Percentiles rank a stretch among this genome's conserved stretches.
Conservation (phyloP, 1,140 invertebrate species). For the Anagrus nilaparvatae region DNA sequence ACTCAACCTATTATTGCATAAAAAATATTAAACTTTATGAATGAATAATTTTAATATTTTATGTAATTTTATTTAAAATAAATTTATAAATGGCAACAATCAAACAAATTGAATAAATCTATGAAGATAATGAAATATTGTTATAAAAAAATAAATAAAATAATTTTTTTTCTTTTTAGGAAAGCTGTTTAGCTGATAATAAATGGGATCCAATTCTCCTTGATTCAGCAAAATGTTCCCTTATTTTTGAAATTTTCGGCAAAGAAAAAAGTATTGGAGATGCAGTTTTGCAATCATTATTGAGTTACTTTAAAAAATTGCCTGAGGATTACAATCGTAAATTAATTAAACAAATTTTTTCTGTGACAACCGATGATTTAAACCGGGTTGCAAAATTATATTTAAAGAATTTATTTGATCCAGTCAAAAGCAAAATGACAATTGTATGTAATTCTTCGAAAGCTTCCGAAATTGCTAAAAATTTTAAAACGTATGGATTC, state of each 20-base stretch:
- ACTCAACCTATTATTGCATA: too few species aligned
- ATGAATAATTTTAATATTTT: conserved; percentile 2
- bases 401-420: conserved; percentile 55
- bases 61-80: conserved; percentile 1
- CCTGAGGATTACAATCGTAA: conserved; percentile 60
- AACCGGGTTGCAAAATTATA: conserved; percentile 57
- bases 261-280: conserved; percentile 66
- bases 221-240: conserved; percentile 72
- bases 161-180: conserved; percentile 39
- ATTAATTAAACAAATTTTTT: conserved; percentile 55
- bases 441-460: conserved; percentile 71
- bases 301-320: conserved; percentile 60
- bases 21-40: conserved; percentile 1
- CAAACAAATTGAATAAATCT: too few species aligned
- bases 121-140: too few species aligned
- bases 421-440: conserved; percentile 47
- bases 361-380: conserved; percentile 56
- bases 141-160: neutral
- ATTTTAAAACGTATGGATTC: conserved; percentile 55
- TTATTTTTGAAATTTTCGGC: conserved; percentile 76
- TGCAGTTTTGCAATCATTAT: conserved; percentile 57
- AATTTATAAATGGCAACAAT: too few species aligned
- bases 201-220: conserved; percentile 64
- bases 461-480: conserved; percentile 51
- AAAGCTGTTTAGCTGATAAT: conserved; percentile 51